phyloP scores from a whole-genome alignment of 2,797 vertebrate species.

The Chanos chanos region DNA sequence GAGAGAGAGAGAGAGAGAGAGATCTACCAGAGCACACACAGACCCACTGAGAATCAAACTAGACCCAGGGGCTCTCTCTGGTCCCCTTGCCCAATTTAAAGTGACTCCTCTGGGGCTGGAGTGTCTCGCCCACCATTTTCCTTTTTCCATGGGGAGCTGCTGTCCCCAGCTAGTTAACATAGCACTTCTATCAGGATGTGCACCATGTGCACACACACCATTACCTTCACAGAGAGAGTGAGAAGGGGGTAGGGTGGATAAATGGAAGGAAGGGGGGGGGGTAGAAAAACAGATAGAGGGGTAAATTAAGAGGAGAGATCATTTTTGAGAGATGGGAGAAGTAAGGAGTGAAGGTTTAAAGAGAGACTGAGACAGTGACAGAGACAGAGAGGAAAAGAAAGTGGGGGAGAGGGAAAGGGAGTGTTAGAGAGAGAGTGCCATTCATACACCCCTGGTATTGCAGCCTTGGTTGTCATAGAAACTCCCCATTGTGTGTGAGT shows the following conservation, averaged over 20 bases:
- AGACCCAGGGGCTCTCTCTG: constrained; percentile 5
- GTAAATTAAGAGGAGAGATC: too few species aligned
- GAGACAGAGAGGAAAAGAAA: not conserved
- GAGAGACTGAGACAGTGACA: not conserved
- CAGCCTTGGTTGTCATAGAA: constrained; percentile 48
- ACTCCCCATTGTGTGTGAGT: constrained; percentile 30
- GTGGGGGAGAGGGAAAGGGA: not conserved
- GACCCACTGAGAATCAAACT: constrained; percentile 7
- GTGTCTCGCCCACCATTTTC: constrained; percentile 8
- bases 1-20: constrained; percentile 14
- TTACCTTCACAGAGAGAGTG: not conserved
- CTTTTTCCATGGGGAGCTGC: constrained; percentile 9
- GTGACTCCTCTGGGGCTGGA: constrained; percentile 9
- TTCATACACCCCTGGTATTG: constrained; percentile 25
- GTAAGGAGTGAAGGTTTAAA: not conserved
- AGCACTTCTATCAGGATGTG: constrained; percentile 1
- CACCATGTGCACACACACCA: not conserved
- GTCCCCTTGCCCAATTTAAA: constrained; percentile 16
- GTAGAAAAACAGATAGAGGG: constrained; percentile 9
- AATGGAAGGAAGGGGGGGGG: not conserved
- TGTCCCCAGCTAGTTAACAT: too few species aligned
- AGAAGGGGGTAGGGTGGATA: not conserved
- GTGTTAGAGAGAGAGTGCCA: not conserved
- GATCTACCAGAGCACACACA: not conserved
- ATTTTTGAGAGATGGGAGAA: not conserved